These are phyloP conservation scores for Panorpa germanica DNA, from an alignment of 2,888 invertebrate genomes.

Conservation along the genomic window DNA sequence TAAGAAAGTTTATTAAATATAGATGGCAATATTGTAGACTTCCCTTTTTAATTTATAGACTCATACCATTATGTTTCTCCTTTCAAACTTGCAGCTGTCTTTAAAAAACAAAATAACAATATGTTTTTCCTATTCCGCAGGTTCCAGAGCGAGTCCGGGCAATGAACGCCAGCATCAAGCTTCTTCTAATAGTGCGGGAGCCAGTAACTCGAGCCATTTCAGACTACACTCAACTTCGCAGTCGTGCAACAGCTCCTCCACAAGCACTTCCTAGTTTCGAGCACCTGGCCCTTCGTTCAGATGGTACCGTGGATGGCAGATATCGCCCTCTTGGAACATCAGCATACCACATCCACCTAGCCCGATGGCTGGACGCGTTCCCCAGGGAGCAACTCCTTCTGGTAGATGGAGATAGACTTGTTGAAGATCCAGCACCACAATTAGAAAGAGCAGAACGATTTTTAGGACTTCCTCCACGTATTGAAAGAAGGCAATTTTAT, in stretches of 20 bases:
- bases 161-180: constrained; percentile 83
- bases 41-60: too few relatives aligned
- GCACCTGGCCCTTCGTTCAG: constrained; percentile 58
- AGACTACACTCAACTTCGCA: constrained; percentile 86
- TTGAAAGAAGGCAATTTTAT: constrained; percentile 78
- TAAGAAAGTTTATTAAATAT: too few relatives aligned
- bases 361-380: constrained; percentile 82
- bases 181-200: constrained; percentile 86
- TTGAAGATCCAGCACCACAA: constrained; percentile 78
- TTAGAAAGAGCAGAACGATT: constrained; percentile 74
- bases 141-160: constrained; percentile 85
- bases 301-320: constrained; percentile 67
- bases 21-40: too few relatives aligned
- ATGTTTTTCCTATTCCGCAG: constrained; percentile 22
- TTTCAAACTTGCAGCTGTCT: too few relatives aligned
- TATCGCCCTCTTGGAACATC: constrained; percentile 75
- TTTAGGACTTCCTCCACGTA: constrained; percentile 48
- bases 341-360: constrained; percentile 78
- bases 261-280: constrained; percentile 47
- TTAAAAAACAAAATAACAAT: too few relatives aligned
- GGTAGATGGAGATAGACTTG: constrained; percentile 84
- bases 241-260: constrained; percentile 59
- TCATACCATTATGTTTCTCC: too few relatives aligned
- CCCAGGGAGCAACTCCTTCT: constrained; percentile 79
- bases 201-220: constrained; percentile 92